Conservation (phyloP, 2,888 invertebrate genomes). For the Notodonta ziczac region DNA sequence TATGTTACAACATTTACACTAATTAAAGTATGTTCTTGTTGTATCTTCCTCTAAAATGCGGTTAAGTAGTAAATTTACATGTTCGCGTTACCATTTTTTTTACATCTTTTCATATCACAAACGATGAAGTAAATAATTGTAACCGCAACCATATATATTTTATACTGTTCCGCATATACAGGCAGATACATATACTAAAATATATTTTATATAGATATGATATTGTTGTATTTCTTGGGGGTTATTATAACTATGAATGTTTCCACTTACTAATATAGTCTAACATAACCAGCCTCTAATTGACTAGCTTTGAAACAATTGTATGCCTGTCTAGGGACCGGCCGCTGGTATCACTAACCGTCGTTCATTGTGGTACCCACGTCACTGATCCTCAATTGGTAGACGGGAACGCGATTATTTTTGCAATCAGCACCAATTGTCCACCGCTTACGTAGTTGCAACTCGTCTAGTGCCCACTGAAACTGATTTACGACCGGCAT, state of each 20-base stretch:
- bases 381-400: conserved; percentile 60
- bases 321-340: not conserved
- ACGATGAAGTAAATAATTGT: not conserved
- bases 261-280: too few relatives aligned
- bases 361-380: conserved; percentile 29
- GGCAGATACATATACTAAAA: too few relatives aligned
- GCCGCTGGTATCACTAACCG: conserved; percentile 5
- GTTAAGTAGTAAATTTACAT: too few relatives aligned
- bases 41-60: not conserved
- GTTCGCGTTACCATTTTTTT: not conserved
- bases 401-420: conserved; percentile 65
- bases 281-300: not conserved
- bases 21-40: too few relatives aligned
- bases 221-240: too few relatives aligned
- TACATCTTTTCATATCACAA: not conserved
- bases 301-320: conserved; percentile 5
- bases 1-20: too few relatives aligned
- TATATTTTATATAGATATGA: too few relatives aligned
- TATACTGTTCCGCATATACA: not conserved
- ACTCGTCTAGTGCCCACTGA: conserved; percentile 23
- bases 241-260: too few relatives aligned
- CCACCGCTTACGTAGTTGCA: conserved; percentile 37
- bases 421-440: conserved; percentile 74
- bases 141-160: not conserved
- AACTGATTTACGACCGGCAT: conserved; percentile 29